These are phyloP conservation scores for Pomacea maculata DNA, from an alignment of 1,140 invertebrate species.

Conservation along the genomic window DNA sequence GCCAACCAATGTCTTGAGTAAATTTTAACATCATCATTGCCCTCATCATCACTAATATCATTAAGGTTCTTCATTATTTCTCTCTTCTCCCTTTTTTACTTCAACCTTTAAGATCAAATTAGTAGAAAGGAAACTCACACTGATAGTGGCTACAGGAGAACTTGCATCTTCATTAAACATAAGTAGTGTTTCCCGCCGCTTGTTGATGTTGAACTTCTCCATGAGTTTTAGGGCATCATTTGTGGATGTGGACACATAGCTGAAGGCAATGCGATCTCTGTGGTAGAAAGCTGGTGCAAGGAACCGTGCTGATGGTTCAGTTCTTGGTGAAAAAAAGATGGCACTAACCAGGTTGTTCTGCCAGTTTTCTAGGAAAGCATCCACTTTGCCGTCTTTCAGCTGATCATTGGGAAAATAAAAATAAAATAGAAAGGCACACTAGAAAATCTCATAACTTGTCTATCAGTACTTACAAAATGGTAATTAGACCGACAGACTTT, in stretches of 20 bases:
- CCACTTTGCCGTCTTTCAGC: slow-evolving; percentile 78
- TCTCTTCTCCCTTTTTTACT: background rate
- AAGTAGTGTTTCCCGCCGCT: slow-evolving; percentile 80
- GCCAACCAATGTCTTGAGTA: background rate
- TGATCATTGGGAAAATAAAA: slow-evolving; percentile 52
- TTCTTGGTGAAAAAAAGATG: slow-evolving; percentile 84
- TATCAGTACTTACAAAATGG: background rate
- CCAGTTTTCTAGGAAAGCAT: slow-evolving; percentile 87
- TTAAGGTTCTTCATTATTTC: background rate
- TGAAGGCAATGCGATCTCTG: slow-evolving; percentile 86
- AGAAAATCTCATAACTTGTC: background rate
- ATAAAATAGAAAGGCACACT: background rate
- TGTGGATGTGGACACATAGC: slow-evolving; percentile 70
- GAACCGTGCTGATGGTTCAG: slow-evolving; percentile 82
- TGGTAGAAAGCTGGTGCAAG: slow-evolving; percentile 88
- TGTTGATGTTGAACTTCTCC: slow-evolving; percentile 69
- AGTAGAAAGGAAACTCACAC: slow-evolving; percentile 37
- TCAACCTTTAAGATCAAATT: background rate
- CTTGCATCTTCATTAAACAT: slow-evolving; percentile 90
- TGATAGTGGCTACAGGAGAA: slow-evolving; percentile 83
- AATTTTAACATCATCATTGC: background rate
- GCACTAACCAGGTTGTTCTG: slow-evolving; percentile 89
- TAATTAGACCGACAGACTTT: background rate
- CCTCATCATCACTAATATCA: background rate
- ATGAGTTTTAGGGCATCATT: slow-evolving; percentile 60